These are phyloP conservation scores for Cephus nigrinus DNA, from an alignment of 2,888 invertebrate species.

Conservation along the genomic window DNA sequence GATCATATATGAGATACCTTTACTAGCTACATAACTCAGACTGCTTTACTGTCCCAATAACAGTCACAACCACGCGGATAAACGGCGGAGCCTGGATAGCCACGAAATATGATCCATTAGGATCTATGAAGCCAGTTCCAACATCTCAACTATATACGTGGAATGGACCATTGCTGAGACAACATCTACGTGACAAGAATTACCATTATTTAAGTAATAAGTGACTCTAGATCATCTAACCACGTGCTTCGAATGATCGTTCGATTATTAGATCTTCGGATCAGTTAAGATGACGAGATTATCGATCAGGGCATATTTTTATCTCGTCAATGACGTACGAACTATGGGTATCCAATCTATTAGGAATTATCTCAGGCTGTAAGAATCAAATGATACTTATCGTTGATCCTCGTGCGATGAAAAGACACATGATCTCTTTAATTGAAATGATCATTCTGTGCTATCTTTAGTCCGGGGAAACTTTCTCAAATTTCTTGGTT, in stretches of 20 bases:
- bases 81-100: constrained; percentile 16
- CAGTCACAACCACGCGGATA: constrained; percentile 15
- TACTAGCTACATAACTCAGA: constrained; percentile 19
- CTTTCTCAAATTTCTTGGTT: constrained; percentile 51
- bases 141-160: not conserved
- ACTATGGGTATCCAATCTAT: not conserved
- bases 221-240: not conserved
- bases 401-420: not conserved
- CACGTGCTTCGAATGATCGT: not conserved
- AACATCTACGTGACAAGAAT: constrained; percentile 50
- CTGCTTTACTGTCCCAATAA: constrained; percentile 13
- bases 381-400: not conserved
- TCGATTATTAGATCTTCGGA: not conserved
- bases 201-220: constrained; percentile 15
- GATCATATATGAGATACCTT: not conserved
- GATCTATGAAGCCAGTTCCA: not conserved
- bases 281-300: not conserved
- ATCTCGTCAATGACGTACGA: not conserved
- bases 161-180: constrained; percentile 20
- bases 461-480: constrained; percentile 53
- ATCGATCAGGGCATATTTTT: not conserved
- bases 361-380: not conserved
- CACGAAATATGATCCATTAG: constrained; percentile 24
- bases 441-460: constrained; percentile 19
- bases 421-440: not conserved